These are phyloP conservation scores for Ellobium chinense DNA, from an alignment of 2,888 invertebrate genomes.

Conservation along the genomic window DNA sequence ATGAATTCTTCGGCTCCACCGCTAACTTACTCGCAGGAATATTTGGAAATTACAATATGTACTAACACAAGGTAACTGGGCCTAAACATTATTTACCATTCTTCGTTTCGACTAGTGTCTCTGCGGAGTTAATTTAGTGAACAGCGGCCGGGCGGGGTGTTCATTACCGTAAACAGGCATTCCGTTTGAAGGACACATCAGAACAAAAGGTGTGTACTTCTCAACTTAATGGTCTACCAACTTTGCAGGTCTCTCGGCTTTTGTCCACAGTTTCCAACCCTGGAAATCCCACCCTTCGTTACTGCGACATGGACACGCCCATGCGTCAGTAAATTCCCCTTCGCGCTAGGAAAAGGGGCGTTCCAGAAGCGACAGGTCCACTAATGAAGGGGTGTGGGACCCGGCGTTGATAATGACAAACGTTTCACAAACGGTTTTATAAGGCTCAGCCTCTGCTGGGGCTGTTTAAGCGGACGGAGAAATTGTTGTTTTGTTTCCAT, in stretches of 20 bases:
- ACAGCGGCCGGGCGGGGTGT: background rate
- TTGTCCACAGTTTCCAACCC: background rate
- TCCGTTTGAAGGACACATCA: too few relatives aligned
- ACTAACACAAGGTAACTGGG: too few relatives aligned
- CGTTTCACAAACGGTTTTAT: conserved; percentile 9
- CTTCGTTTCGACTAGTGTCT: too few relatives aligned
- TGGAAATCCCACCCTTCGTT: background rate
- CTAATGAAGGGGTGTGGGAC: background rate
- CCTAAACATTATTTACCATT: too few relatives aligned
- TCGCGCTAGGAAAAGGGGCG: background rate
- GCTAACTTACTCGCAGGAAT: too few relatives aligned
- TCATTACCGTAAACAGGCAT: background rate
- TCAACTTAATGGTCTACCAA: background rate
- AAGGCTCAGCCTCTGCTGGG: background rate
- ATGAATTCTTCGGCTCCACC: too few relatives aligned
- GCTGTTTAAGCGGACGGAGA: background rate
- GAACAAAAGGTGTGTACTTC: too few relatives aligned
- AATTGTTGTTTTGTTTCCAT: background rate
- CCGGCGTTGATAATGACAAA: background rate
- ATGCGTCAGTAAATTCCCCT: conserved; percentile 1
- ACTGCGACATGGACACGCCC: background rate
- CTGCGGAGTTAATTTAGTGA: background rate
- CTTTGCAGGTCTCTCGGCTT: background rate
- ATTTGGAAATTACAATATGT: too few relatives aligned
- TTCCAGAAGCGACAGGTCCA: background rate